phyloP scores from a whole-genome alignment of 2,888 invertebrate species.

The Sarcophaga variegata region DNA sequence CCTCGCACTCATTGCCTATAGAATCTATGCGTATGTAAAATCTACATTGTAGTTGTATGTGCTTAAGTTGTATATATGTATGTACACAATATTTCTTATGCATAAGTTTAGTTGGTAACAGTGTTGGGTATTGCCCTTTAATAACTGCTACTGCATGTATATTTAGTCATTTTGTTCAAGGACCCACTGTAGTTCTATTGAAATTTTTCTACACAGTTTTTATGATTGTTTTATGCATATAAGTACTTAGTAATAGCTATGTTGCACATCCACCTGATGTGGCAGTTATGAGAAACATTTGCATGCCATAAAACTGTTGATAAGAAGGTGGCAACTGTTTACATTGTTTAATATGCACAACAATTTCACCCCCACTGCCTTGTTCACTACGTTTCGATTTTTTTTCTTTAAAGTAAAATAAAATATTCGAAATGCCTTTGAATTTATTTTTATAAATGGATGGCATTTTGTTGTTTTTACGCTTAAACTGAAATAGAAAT shows the following conservation, averaged over 20 bases:
- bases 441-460: constrained; percentile 17
- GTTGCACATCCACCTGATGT: constrained; percentile 67
- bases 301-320: constrained; percentile 67
- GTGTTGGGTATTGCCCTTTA: not conserved
- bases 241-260: constrained; percentile 1
- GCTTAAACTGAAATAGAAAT: too few relatives aligned
- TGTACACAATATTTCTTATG: constrained; percentile 11
- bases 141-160: not conserved
- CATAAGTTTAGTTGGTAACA: not conserved
- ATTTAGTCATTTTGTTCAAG: not conserved
- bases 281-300: constrained; percentile 68
- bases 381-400: not conserved
- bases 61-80: constrained; percentile 13
- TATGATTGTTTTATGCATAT: constrained; percentile 66
- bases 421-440: constrained; percentile 43
- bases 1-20: too few relatives aligned
- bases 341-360: constrained; percentile 68
- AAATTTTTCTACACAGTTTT: constrained; percentile 52
- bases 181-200: not conserved
- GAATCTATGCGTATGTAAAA: too few relatives aligned
- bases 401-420: constrained; percentile 1
- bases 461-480: not conserved
- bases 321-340: constrained; percentile 69
- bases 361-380: constrained; percentile 27
- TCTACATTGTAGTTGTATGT: not conserved